Conservation (phyloP, 2,113 vertebrate genomes). For the Ictalurus furcatus region DNA sequence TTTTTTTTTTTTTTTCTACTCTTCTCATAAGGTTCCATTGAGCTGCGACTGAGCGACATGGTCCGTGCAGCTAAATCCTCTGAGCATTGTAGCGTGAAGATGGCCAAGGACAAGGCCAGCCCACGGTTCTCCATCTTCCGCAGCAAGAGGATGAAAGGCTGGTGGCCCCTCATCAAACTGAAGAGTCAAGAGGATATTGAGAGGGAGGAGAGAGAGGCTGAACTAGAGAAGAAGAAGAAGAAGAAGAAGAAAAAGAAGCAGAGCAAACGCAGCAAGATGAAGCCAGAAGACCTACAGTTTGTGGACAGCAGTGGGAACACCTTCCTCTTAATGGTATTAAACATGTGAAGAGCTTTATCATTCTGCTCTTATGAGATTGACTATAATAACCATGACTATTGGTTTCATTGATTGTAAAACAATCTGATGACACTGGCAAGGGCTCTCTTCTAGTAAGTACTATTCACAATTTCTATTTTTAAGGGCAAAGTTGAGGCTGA, state of each 20-base stretch:
- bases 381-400: not conserved
- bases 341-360: not conserved
- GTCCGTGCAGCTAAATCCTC: constrained; percentile 79
- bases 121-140: constrained; percentile 87
- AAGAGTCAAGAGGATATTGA: constrained; percentile 80
- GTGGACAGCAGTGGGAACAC: constrained; percentile 78
- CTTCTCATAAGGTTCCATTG: constrained; percentile 75
- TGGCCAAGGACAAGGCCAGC: constrained; percentile 80
- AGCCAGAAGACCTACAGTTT: constrained; percentile 80
- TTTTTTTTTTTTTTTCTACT: too few species aligned
- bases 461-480: constrained; percentile 28
- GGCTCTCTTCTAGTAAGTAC: not conserved
- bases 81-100: constrained; percentile 77
- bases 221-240: constrained; percentile 71
- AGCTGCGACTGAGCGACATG: constrained; percentile 86
- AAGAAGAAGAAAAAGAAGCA: constrained; percentile 70
- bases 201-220: constrained; percentile 75
- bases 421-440: not conserved
- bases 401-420: not conserved
- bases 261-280: constrained; percentile 70
- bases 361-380: not conserved
- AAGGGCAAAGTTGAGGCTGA: constrained; percentile 95
- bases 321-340: constrained; percentile 79
- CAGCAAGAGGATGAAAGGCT: constrained; percentile 85
- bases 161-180: constrained; percentile 89